Evolutionary conservation across 2,888 invertebrate genomes (phyloP).

Genomic region (Abrostola tripartita): DNA sequence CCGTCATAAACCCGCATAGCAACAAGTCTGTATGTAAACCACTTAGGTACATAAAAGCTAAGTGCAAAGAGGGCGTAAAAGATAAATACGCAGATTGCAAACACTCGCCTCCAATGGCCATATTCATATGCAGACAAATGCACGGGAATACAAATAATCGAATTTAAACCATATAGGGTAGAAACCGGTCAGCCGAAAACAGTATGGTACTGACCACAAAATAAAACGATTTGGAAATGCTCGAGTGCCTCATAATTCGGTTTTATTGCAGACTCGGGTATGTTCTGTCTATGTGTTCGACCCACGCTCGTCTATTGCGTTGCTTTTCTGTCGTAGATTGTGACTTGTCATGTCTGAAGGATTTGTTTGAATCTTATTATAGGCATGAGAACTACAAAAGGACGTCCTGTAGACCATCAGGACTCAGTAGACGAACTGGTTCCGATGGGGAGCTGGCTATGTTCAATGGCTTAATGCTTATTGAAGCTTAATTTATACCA

Average conservation of each 20-base stretch:
- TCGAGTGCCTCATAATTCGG: conserved; percentile 28
- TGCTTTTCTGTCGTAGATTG: not conserved
- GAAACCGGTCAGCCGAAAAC: conserved; percentile 36
- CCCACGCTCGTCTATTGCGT: conserved; percentile 30
- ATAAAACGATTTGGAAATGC: conserved; percentile 17
- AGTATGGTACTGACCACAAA: conserved; percentile 23
- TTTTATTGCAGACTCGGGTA: conserved; percentile 24
- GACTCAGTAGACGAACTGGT: too few species aligned
- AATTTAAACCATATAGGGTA: conserved; percentile 46
- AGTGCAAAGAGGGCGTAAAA: conserved; percentile 48
- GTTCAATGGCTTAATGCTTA: too few species aligned
- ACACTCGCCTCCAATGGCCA: conserved; percentile 52
- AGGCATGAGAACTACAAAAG: too few species aligned
- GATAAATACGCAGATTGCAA: conserved; percentile 49
- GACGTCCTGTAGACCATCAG: too few species aligned
- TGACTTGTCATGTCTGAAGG: not conserved
- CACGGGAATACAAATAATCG: conserved; percentile 1
- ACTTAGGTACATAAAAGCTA: conserved; percentile 40
- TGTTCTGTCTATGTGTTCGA: conserved; percentile 19
- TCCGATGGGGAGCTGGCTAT: too few species aligned
- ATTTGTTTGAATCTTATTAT: not conserved
- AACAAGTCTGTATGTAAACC: conserved; percentile 38
- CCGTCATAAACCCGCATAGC: conserved; percentile 20
- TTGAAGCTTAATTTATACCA: not conserved
- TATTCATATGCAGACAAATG: conserved; percentile 36